Evolutionary conservation across 2,888 invertebrate species (phyloP), one percentile per base, ranked within the genome.

Genomic region (Tinea trinotella): DNA sequence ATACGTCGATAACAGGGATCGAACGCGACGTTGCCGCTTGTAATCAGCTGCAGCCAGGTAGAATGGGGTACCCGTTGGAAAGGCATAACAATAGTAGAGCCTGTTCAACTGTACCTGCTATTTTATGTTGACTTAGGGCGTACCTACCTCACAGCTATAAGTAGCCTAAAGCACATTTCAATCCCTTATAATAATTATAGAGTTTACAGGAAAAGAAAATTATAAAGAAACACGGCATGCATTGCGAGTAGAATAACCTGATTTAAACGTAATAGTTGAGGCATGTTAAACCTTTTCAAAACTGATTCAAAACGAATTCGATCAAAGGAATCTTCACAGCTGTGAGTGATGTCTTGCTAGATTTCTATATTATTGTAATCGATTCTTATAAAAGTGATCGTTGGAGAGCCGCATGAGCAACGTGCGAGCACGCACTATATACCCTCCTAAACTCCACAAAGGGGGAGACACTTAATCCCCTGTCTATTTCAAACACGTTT

Each of bases 401-500:
- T 12, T 19, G 36, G 13, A 46, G 69, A 77, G 76, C 75, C 78
- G 66, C 67, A 60, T 64, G 65, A 70, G 67, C 64, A 63, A 59
- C 63, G 64, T 59, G 61, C 46, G 62, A 67, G 75, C 82, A 80
- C 77, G 81, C 74, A 75, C 74, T 59, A 56, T 58, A 59, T 19
- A 3, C 53, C 53, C 78, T 73, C 69, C 67, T 24, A 13, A 52
- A 12, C 17, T 36, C 65, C 59, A 58, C 57, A 65, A 65, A 62
- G 77, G 82, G 62, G 77, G 82, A 83, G 82, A 75, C 71, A 78
- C 74, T 75, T 84, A 83, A 84, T 82, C 84, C 84, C 80, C 81
- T 76, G 84, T 82, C 84, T 82, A 82, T 83, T 80, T 82, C 81
- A 77, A 83, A 85, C 84, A 84, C 83, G 83, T 84, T 83, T 82